Conservation (phyloP, 2,888 invertebrate species). For the Eupsilia transversa region DNA sequence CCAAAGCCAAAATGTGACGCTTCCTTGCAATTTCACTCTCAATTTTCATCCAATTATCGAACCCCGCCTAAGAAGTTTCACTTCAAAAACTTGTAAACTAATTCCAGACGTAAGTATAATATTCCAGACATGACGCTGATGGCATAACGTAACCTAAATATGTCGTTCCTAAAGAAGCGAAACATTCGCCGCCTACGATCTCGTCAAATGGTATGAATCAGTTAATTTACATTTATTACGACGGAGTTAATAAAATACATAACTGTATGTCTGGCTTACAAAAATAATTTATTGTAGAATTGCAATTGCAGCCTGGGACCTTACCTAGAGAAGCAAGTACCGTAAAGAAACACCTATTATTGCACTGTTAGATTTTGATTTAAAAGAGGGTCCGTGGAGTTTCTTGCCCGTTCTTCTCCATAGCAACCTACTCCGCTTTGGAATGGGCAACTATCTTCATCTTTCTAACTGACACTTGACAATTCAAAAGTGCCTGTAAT, state of each 20-base stretch:
- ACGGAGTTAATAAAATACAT: constrained; percentile 27
- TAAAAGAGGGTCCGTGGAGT: too few species aligned
- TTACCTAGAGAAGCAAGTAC: neutral
- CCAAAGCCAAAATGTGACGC: too few species aligned
- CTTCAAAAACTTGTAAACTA: neutral
- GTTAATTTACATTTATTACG: constrained; percentile 58
- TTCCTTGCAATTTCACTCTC: too few species aligned
- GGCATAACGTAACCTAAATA: constrained; percentile 38
- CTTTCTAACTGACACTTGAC: too few species aligned
- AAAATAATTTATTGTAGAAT: neutral
- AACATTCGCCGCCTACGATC: constrained; percentile 55
- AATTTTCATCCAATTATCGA: too few species aligned
- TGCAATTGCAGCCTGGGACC: neutral
- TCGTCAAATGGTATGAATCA: constrained; percentile 46
- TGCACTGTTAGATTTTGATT: neutral
- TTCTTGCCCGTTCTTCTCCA: too few species aligned
- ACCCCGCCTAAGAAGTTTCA: too few species aligned
- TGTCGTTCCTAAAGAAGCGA: constrained; percentile 15
- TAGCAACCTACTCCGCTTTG: too few species aligned
- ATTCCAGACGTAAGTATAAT: neutral
- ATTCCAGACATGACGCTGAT: neutral
- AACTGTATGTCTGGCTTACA: constrained; percentile 1
- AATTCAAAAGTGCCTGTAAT: too few species aligned
- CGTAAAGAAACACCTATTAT: neutral
- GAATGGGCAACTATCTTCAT: too few species aligned